These are phyloP conservation scores for Spinus pinus DNA, from an alignment of 2,797 vertebrate genomes.

Conservation along the genomic window DNA sequence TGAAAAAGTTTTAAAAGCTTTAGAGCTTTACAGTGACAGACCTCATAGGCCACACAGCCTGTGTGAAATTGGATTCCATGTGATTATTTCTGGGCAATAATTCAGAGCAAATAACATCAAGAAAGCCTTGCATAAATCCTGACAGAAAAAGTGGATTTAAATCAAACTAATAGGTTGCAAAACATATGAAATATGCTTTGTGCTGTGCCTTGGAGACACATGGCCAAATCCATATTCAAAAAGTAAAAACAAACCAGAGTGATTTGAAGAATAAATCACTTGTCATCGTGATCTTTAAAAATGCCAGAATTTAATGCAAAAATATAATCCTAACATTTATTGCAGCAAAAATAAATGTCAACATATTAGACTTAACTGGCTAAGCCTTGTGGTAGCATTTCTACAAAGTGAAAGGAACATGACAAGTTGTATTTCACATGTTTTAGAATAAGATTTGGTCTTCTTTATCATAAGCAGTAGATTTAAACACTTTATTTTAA, in stretches of 20 bases:
- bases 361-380: conserved; percentile 80
- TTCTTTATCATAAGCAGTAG: conserved; percentile 79
- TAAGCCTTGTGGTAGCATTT: conserved; percentile 78
- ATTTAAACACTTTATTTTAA: conserved; percentile 81
- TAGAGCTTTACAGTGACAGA: conserved; percentile 62
- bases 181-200: conserved; percentile 77
- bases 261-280: conserved; percentile 83
- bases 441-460: conserved; percentile 77
- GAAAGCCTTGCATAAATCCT: conserved; percentile 73
- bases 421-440: conserved; percentile 79
- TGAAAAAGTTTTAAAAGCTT: conserved; percentile 61
- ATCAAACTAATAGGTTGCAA: conserved; percentile 80
- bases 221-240: conserved; percentile 78
- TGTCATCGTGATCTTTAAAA: conserved; percentile 84
- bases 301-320: conserved; percentile 83
- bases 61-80: conserved; percentile 77
- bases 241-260: conserved; percentile 76
- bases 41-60: conserved; percentile 67
- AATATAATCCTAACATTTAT: conserved; percentile 84
- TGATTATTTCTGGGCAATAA: conserved; percentile 79
- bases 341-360: conserved; percentile 83
- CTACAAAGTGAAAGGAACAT: conserved; percentile 76
- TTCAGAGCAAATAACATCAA: conserved; percentile 80
- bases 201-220: conserved; percentile 77
- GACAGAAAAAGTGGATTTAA: conserved; percentile 80